Conservation (phyloP, 2,113 vertebrate genomes). For the Ictalurus punctatus region DNA sequence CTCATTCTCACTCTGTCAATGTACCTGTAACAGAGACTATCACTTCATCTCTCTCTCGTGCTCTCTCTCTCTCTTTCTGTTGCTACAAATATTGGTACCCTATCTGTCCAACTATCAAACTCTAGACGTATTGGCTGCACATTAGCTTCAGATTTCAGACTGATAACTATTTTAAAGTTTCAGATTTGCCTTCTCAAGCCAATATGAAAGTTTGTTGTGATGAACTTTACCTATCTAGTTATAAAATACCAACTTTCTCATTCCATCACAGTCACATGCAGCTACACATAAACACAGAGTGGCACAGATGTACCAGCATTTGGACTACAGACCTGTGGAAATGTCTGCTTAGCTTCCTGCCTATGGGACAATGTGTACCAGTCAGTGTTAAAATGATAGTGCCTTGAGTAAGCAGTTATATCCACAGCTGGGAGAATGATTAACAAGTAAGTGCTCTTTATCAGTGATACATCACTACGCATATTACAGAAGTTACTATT, state of each 20-base stretch:
- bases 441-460: slow-evolving; percentile 29
- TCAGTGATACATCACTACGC: background rate
- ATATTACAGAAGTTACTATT: background rate
- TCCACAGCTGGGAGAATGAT: slow-evolving; percentile 37
- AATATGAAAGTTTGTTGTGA: too few relatives aligned
- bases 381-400: background rate
- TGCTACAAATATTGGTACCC: too few relatives aligned
- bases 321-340: background rate
- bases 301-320: background rate
- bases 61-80: too few relatives aligned
- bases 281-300: background rate
- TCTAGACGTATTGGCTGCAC: too few relatives aligned
- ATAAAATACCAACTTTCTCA: background rate
- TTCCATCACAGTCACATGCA: background rate
- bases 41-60: too few relatives aligned
- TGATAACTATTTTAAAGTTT: too few relatives aligned
- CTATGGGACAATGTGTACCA: slow-evolving; percentile 8
- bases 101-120: too few relatives aligned
- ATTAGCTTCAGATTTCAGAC: too few relatives aligned
- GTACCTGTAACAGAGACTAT: too few relatives aligned
- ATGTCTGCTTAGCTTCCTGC: slow-evolving; percentile 32
- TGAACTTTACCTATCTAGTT: too few relatives aligned
- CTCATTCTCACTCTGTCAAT: too few relatives aligned
- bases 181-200: too few relatives aligned
- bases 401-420: slow-evolving; percentile 37